Evolutionary conservation across 1,140 invertebrate species (phyloP), one percentile per base, ranked within the genome.

Genomic region (Diabrotica virgifera): DNA sequence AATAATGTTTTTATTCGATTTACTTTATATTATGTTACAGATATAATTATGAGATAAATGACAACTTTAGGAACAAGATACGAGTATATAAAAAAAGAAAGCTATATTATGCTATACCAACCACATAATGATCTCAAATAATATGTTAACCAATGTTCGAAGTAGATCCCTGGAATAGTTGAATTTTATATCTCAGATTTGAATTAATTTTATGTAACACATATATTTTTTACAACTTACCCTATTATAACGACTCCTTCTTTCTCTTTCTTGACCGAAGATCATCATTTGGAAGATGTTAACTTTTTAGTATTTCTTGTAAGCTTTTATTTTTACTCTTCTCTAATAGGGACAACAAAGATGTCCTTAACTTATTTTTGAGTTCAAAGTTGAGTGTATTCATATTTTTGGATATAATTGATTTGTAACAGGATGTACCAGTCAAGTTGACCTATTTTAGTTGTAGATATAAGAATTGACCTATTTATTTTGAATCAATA

Each of bases 191-290:
- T 24, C 24, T 24, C 24, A 24, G 4, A 24, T 24, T 24, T 24
- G 24, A 2, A 24, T n/a, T n/a, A n/a, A n/a, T n/a, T n/a, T n/a
- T n/a, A 24, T 24, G 24, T 24, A 24, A 24, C 24, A 24, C 24
- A 24, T 24, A 24, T 24, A 24, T 24, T 24, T 24, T 24, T 2
- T 1, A 24, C 1, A 8, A 71, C 70, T 73, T 75, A 81, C 80
- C 67, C 80, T 71, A 62, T 81, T 81, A 63, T 81, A 81, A 67
- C 79, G 68, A 60, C 80, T 80, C 70, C 80, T 72, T 68, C 79
- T 71, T 69, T 78, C 76, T 64, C 74, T 70, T 59, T 72, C 68
- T 13, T 66, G 64, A 8, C 77, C 76, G 71, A 77, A 77, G 38
- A 76, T 69, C 77, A 78, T 78, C 58, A 11, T 46, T 46, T 46